These are phyloP conservation scores for Drosophila mojavensis DNA, from an alignment of 1,140 invertebrate species.

Conservation along the genomic window DNA sequence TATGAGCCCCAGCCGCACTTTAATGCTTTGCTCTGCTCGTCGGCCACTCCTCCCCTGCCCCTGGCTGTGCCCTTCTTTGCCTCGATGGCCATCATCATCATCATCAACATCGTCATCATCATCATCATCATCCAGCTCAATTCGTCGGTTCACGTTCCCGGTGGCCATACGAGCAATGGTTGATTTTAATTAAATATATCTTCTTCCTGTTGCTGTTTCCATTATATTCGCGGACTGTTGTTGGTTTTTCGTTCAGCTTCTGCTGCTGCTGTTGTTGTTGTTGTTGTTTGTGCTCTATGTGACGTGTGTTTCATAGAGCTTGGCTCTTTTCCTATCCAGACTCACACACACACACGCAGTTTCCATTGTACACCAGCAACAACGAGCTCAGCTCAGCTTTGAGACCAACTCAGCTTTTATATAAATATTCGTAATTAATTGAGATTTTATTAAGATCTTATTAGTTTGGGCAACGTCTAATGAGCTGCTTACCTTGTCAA, in stretches of 20 bases:
- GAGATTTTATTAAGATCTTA: no score
- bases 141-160: slow-evolving; percentile 63
- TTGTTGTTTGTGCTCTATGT: slow-evolving; percentile 22
- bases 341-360: no score
- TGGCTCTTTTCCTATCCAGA: slow-evolving; percentile 14
- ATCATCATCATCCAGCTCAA: slow-evolving; percentile 15
- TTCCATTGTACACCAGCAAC: background rate
- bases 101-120: background rate
- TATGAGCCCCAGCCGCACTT: background rate
- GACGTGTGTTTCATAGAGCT: slow-evolving; percentile 16
- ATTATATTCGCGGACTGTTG: slow-evolving; percentile 42
- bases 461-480: no score
- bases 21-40: slow-evolving; percentile 3
- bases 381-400: background rate
- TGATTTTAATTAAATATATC: slow-evolving; percentile 83
- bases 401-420: background rate
- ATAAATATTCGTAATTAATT: no score
- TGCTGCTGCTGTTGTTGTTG: slow-evolving; percentile 8
- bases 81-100: background rate
- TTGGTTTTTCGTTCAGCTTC: background rate
- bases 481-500: no score
- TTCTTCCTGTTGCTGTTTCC: slow-evolving; percentile 79
- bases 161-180: slow-evolving; percentile 69
- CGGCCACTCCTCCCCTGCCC: background rate
- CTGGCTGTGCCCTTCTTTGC: no score